Evolutionary conservation across 2,113 vertebrate genomes (phyloP).

Genomic region (Hyla sarda): DNA sequence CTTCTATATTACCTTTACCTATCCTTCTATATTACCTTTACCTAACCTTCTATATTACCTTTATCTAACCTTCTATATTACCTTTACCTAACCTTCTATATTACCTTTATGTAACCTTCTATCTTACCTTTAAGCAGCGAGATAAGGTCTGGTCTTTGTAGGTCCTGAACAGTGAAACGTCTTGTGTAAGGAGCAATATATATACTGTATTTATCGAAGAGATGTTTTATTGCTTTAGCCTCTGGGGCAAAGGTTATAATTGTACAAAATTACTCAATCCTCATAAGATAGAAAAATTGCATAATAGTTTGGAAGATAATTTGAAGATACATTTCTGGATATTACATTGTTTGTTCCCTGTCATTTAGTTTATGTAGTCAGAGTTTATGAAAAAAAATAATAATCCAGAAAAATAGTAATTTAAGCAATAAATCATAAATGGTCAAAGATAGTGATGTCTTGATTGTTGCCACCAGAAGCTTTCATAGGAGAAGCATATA

Average conservation of each 20-base stretch:
- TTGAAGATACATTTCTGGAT: not conserved
- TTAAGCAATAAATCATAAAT: not conserved
- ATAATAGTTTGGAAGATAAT: not conserved
- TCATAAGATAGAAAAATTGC: not conserved
- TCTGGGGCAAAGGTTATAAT: constrained; percentile 4
- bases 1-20: too few relatives aligned
- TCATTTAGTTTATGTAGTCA: not conserved
- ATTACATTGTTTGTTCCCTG: not conserved
- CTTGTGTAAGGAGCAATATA: not conserved
- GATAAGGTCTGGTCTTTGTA: not conserved
- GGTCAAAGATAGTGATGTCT: too few relatives aligned
- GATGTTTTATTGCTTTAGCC: not conserved
- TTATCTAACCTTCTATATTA: too few relatives aligned
- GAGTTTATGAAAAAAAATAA: too few relatives aligned
- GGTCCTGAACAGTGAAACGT: not conserved
- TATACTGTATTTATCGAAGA: not conserved
- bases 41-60: too few relatives aligned
- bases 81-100: too few relatives aligned
- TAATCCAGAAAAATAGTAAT: not conserved
- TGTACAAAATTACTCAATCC: not conserved
- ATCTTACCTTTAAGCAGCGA: not conserved
- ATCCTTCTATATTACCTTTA: too few relatives aligned
- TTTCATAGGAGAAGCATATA: too few relatives aligned
- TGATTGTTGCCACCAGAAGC: too few relatives aligned
- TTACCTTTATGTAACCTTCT: too few relatives aligned